Conservation (phyloP, 2,888 invertebrate species). For the Hartigia nigra region DNA sequence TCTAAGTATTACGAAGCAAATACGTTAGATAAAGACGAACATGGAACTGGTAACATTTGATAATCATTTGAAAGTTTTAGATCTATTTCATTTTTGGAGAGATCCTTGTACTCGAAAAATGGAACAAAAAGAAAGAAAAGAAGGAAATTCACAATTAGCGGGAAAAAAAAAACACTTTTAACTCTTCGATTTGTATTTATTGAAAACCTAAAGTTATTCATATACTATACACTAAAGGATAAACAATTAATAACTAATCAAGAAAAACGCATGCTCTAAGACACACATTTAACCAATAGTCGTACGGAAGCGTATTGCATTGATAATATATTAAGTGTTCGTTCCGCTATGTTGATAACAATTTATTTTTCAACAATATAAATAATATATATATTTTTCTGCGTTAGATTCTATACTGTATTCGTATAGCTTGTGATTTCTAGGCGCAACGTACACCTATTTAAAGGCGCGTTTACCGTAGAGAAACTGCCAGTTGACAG, state of each 20-base stretch:
- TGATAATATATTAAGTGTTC: slow-evolving; percentile 25
- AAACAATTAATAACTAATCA: slow-evolving; percentile 17
- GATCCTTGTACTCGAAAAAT: slow-evolving; percentile 10
- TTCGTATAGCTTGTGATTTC: slow-evolving; percentile 1
- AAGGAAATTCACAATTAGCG: neutral
- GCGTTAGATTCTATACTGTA: slow-evolving; percentile 34
- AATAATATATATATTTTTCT: slow-evolving; percentile 42
- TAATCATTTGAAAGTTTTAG: slow-evolving; percentile 48
- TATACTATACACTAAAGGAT: slow-evolving; percentile 25
- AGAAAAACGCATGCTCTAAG: slow-evolving; percentile 27
- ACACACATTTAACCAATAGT: slow-evolving; percentile 30
- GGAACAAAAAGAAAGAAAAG: slow-evolving; percentile 8
- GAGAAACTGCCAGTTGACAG: slow-evolving; percentile 17
- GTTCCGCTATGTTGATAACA: slow-evolving; percentile 35
- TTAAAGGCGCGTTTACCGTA: slow-evolving; percentile 6
- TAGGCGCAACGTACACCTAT: neutral
- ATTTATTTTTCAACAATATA: slow-evolving; percentile 44
- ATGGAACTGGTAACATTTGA: slow-evolving; percentile 37
- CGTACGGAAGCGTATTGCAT: slow-evolving; percentile 26
- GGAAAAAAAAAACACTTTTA: slow-evolving; percentile 14
- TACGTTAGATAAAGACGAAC: neutral
- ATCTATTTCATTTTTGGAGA: slow-evolving; percentile 21
- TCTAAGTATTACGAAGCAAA: slow-evolving; percentile 11
- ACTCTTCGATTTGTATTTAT: slow-evolving; percentile 24
- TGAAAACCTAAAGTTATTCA: slow-evolving; percentile 24